Evolutionary conservation across 2,888 invertebrate species (phyloP).

Genomic region (Pristionchus japonicus): DNA sequence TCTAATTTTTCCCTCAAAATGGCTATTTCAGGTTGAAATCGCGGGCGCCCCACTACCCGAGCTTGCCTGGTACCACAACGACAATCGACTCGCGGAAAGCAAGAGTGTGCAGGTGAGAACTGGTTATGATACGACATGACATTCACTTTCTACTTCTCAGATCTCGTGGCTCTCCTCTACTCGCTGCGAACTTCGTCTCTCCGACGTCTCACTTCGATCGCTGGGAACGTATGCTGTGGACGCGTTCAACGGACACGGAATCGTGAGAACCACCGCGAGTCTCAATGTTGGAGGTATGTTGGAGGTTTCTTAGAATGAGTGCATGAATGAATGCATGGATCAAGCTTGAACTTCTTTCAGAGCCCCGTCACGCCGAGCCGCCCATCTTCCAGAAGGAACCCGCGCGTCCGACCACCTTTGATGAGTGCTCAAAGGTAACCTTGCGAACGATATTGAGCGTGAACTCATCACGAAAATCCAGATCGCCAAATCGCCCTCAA

Average conservation of each 20-base stretch:
- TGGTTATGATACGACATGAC: too few species aligned
- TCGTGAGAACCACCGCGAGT: conserved; percentile 64
- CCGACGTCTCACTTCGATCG: conserved; percentile 56
- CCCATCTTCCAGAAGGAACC: conserved; percentile 62
- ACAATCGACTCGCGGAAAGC: conserved; percentile 60
- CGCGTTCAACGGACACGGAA: conserved; percentile 71
- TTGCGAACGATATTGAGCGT: too few species aligned
- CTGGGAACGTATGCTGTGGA: conserved; percentile 69
- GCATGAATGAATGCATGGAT: background rate
- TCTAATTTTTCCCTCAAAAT: background rate
- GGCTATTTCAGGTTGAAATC: conserved; percentile 67
- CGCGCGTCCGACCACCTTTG: conserved; percentile 59
- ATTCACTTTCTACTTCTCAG: conserved; percentile 44
- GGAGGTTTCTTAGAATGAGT: too few species aligned
- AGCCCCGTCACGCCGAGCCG: conserved; percentile 59
- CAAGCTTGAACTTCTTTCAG: background rate
- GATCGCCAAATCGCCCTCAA: conserved; percentile 55
- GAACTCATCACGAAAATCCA: too few species aligned
- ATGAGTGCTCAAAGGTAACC: conserved; percentile 48
- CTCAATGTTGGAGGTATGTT: conserved; percentile 55
- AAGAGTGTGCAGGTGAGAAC: conserved; percentile 56
- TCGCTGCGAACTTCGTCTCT: conserved; percentile 61
- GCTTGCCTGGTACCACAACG: conserved; percentile 70
- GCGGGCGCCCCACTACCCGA: conserved; percentile 70
- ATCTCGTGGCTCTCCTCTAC: conserved; percentile 59